phyloP scores from a whole-genome alignment of 1,140 invertebrate genomes.

The Globodera rostochiensis region DNA sequence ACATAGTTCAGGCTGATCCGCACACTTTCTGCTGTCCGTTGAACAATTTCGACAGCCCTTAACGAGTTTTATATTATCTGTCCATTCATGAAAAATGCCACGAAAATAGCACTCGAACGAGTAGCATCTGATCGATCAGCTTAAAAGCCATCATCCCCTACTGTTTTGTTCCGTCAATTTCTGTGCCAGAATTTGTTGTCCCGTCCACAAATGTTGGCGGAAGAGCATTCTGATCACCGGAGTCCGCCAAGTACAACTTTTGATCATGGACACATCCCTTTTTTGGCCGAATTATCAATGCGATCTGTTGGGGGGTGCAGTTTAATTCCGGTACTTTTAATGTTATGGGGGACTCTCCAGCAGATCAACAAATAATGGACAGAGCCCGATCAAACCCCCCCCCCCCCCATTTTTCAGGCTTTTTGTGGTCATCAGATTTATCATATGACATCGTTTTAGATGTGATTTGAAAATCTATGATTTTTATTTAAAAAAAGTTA shows the following conservation, averaged over 20 bases:
- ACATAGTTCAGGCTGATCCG: background rate
- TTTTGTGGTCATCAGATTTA: no score
- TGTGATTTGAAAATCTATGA: no score
- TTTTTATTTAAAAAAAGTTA: no score
- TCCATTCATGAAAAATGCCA: background rate
- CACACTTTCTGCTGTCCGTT: background rate
- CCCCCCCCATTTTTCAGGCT: no score
- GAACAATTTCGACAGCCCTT: background rate
- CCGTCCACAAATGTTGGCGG: background rate
- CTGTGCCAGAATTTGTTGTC: background rate
- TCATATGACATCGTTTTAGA: no score
- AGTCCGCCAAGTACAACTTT: background rate
- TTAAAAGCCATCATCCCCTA: no score
- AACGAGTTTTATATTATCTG: no score
- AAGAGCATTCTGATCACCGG: background rate
- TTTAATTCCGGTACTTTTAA: no score
- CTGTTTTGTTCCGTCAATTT: background rate
- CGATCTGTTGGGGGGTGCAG: background rate
- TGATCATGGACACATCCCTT: background rate
- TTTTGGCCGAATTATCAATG: background rate
- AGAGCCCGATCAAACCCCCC: no score
- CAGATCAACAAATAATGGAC: no score
- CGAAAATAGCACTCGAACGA: background rate
- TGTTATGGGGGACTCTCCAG: no score
- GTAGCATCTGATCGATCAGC: no score